Conservation (phyloP, 2,888 invertebrate genomes). For the Epinotia bilunana region DNA sequence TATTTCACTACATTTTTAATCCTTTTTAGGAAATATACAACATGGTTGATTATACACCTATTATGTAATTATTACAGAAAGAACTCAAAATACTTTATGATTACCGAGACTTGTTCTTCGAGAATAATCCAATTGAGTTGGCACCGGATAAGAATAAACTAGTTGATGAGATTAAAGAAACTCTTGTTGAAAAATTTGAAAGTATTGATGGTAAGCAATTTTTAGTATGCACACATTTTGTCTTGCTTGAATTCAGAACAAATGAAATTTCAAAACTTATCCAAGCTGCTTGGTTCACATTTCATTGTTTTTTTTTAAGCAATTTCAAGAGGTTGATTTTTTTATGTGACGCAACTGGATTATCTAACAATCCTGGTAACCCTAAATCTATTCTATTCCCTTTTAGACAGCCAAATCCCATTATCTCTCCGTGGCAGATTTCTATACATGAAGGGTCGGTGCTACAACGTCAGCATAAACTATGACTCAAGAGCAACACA, state of each 20-base stretch:
- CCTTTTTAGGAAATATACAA: too few relatives aligned
- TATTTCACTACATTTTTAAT: too few relatives aligned
- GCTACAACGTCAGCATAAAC: slow-evolving; percentile 88
- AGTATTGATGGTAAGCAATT: slow-evolving; percentile 84
- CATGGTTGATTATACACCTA: too few relatives aligned
- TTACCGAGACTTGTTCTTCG: slow-evolving; percentile 92
- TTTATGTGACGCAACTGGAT: too few relatives aligned
- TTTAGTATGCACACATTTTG: too few relatives aligned
- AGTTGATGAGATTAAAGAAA: slow-evolving; percentile 86
- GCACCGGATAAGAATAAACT: slow-evolving; percentile 87
- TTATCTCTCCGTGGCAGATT: slow-evolving; percentile 80
- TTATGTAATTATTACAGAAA: slow-evolving; percentile 78
- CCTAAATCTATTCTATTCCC: neutral
- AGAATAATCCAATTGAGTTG: slow-evolving; percentile 87
- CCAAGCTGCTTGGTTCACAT: too few relatives aligned
- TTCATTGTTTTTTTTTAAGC: too few relatives aligned
- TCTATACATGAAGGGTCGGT: slow-evolving; percentile 89
- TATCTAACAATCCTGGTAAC: too few relatives aligned
- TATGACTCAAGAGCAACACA: slow-evolving; percentile 89
- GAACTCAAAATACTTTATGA: slow-evolving; percentile 87
- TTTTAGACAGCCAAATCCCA: slow-evolving; percentile 67
- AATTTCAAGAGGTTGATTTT: too few relatives aligned
- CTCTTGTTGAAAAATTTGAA: slow-evolving; percentile 86
- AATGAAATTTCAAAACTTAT: too few relatives aligned
- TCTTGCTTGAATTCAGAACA: too few relatives aligned